Conservation (phyloP, 1,140 invertebrate genomes). For the Cephus cinctus region DNA sequence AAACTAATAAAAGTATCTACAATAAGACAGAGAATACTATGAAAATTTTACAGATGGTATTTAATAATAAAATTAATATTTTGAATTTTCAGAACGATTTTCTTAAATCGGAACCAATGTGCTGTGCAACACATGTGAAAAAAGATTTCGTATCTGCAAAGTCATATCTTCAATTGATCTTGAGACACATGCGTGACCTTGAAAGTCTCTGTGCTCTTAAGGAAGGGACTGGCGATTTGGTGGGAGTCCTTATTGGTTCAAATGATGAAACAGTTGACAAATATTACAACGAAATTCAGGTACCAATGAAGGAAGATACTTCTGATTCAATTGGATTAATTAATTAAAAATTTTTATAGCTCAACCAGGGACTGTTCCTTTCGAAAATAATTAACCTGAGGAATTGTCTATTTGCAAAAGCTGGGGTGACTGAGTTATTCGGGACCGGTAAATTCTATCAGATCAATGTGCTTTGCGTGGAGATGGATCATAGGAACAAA, state of each 20-base stretch:
- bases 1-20: slow-evolving; percentile 23
- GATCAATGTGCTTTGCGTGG: slow-evolving; percentile 22
- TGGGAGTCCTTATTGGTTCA: slow-evolving; percentile 19
- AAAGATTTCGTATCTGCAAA: slow-evolving; percentile 14
- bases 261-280: background rate
- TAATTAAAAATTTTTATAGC: slow-evolving; percentile 1
- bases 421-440: background rate
- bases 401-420: background rate
- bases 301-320: background rate
- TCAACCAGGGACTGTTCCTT: slow-evolving; percentile 6
- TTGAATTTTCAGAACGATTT: slow-evolving; percentile 9
- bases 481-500: slow-evolving; percentile 1
- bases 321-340: background rate
- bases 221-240: slow-evolving; percentile 20
- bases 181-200: background rate
- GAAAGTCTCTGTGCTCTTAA: slow-evolving; percentile 23
- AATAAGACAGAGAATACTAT: background rate
- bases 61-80: too few relatives aligned
- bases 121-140: slow-evolving; percentile 4
- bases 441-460: slow-evolving; percentile 10
- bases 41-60: background rate
- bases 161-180: slow-evolving; percentile 5
- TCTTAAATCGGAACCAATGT: slow-evolving; percentile 15
- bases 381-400: slow-evolving; percentile 1
- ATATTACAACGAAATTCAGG: too few relatives aligned